Percentiles rank a stretch among this genome's conserved stretches.
Conservation (phyloP, 2,888 invertebrate genomes). For the Podabrus alpinus region DNA sequence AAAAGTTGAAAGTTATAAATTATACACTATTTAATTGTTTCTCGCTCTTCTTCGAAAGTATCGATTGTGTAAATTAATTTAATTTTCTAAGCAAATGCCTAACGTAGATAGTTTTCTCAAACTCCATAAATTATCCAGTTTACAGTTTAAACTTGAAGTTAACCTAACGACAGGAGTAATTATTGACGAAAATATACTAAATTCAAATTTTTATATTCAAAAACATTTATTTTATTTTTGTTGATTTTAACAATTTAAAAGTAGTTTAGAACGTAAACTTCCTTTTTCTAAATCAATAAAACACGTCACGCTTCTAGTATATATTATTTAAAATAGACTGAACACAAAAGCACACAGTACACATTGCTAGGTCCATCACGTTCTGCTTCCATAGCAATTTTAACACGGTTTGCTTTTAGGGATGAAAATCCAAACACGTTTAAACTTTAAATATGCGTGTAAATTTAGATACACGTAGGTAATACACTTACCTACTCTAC, state of each 20-base stretch:
- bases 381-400: constrained; percentile 25
- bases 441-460: not conserved
- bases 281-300: constrained; percentile 17
- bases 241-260: not conserved
- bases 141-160: not conserved
- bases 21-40: not conserved
- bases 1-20: not conserved
- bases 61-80: not conserved
- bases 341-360: constrained; percentile 22
- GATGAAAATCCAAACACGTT: constrained; percentile 4
- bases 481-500: not conserved
- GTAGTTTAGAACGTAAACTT: not conserved
- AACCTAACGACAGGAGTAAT: not conserved
- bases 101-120: not conserved
- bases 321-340: constrained; percentile 23
- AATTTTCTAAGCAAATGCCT: not conserved
- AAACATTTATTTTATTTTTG: not conserved
- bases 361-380: constrained; percentile 24
- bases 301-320: constrained; percentile 21
- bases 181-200: not conserved
- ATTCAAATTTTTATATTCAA: not conserved
- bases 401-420: constrained; percentile 16
- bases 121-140: not conserved
- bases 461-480: constrained; percentile 1
- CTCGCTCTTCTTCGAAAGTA: not conserved